These are phyloP conservation scores for Tetramorium alpestre DNA, from an alignment of 1,140 invertebrate species.

Conservation along the genomic window DNA sequence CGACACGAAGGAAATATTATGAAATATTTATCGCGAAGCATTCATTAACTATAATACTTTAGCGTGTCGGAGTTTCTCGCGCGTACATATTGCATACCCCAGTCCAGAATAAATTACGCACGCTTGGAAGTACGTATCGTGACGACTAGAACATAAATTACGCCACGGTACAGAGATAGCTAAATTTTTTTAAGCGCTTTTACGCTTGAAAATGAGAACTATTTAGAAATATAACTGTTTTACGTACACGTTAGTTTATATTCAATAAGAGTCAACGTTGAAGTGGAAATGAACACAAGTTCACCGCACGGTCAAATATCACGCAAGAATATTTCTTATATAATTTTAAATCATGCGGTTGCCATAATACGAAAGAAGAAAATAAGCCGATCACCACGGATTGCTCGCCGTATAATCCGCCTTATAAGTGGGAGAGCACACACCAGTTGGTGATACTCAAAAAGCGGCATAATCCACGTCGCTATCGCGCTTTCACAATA, in stretches of 20 bases:
- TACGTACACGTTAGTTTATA: slow-evolving; percentile 2
- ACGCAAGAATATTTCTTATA: background rate
- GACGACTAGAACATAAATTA: slow-evolving; percentile 27
- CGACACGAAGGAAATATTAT: slow-evolving; percentile 17
- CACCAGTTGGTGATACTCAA: slow-evolving; percentile 11
- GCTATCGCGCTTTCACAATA: slow-evolving; percentile 15
- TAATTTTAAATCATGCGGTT: background rate
- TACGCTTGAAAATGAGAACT: background rate
- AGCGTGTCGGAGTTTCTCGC: slow-evolving; percentile 23
- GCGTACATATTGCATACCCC: background rate
- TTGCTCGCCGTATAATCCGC: slow-evolving; percentile 26
- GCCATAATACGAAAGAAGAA: slow-evolving; percentile 4
- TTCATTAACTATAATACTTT: slow-evolving; percentile 35
- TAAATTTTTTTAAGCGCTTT: slow-evolving; percentile 1
- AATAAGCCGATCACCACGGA: slow-evolving; percentile 24
- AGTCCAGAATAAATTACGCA: slow-evolving; percentile 40
- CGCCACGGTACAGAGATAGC: background rate
- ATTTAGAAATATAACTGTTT: background rate
- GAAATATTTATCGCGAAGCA: slow-evolving; percentile 38
- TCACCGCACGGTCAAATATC: background rate
- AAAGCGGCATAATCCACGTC: slow-evolving; percentile 14
- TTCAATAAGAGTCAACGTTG: background rate
- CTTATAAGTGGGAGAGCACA: slow-evolving; percentile 11
- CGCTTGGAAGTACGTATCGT: slow-evolving; percentile 3
- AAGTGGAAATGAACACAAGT: background rate